phyloP scores from a whole-genome alignment of 1,140 invertebrate genomes.

The Chrysopa pallens region DNA sequence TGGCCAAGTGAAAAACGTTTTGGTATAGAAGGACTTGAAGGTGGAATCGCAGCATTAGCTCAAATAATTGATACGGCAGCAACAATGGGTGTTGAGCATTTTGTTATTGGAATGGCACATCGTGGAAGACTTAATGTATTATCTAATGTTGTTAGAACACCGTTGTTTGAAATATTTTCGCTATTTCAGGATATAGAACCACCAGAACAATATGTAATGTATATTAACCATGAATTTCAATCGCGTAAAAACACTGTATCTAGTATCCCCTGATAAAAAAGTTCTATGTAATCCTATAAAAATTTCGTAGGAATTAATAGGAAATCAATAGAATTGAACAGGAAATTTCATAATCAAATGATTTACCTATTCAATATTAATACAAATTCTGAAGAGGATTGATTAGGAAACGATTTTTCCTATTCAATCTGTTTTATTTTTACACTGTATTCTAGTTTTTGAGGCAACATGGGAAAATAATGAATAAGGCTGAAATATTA shows the following conservation, averaged over 20 bases:
- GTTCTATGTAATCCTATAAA: too few relatives aligned
- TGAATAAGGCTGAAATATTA: too few relatives aligned
- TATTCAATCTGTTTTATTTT: too few relatives aligned
- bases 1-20: constrained; percentile 85
- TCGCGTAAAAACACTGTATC: background rate
- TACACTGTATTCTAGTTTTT: too few relatives aligned
- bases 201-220: constrained; percentile 32
- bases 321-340: too few relatives aligned
- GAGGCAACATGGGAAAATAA: too few relatives aligned
- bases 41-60: constrained; percentile 72
- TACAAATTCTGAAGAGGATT: too few relatives aligned
- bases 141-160: constrained; percentile 78
- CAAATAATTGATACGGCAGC: constrained; percentile 70
- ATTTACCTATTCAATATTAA: too few relatives aligned
- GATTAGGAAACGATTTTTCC: too few relatives aligned
- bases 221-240: background rate
- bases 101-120: constrained; percentile 85
- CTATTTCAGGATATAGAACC: constrained; percentile 70
- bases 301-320: too few relatives aligned
- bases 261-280: background rate
- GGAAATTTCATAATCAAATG: too few relatives aligned
- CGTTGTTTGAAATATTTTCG: constrained; percentile 65
- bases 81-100: constrained; percentile 57
- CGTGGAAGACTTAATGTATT: constrained; percentile 78
- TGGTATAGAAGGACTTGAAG: constrained; percentile 82